phyloP scores from a whole-genome alignment of 2,113 vertebrate genomes.

The Polypterus senegalus region DNA sequence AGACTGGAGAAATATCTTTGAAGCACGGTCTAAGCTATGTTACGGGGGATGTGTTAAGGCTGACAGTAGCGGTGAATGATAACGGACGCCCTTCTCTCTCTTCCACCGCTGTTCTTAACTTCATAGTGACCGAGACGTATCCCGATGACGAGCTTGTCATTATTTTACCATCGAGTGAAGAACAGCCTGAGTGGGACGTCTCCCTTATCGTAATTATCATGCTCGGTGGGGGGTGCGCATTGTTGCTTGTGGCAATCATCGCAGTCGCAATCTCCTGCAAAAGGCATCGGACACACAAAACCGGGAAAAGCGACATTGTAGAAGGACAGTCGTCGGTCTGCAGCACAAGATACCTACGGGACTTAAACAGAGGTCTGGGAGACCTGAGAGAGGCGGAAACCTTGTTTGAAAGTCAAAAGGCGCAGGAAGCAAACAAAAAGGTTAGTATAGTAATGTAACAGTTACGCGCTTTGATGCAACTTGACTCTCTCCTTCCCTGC shows the following conservation, averaged over 20 bases:
- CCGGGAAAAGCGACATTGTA: background rate
- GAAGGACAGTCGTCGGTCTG: background rate
- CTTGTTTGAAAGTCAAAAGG: too few species aligned
- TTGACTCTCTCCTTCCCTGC: too few species aligned
- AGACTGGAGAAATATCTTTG: slow-evolving; percentile 38
- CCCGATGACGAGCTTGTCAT: slow-evolving; percentile 41
- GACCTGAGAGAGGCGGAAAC: background rate
- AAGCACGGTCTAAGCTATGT: slow-evolving; percentile 26
- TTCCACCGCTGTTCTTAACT: slow-evolving; percentile 26
- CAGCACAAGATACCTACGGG: rapidly evolving
- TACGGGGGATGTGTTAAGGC: slow-evolving; percentile 27
- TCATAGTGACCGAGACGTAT: slow-evolving; percentile 31
- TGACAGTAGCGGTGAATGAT: slow-evolving; percentile 41
- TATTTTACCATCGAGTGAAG: slow-evolving; percentile 28
- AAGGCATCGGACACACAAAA: slow-evolving; percentile 5
- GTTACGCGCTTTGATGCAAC: too few species aligned
- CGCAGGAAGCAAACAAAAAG: too few species aligned
- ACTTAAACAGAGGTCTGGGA: background rate
- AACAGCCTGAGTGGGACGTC: slow-evolving; percentile 24
- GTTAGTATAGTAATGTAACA: too few species aligned
- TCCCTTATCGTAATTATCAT: slow-evolving; percentile 35
- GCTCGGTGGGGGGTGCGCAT: slow-evolving; percentile 36
- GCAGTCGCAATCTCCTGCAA: slow-evolving; percentile 37
- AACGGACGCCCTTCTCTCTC: slow-evolving; percentile 27
- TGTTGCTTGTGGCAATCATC: slow-evolving; percentile 47